phyloP scores from a whole-genome alignment of 2,797 vertebrate genomes.

The Pyrocephalus nanus region DNA sequence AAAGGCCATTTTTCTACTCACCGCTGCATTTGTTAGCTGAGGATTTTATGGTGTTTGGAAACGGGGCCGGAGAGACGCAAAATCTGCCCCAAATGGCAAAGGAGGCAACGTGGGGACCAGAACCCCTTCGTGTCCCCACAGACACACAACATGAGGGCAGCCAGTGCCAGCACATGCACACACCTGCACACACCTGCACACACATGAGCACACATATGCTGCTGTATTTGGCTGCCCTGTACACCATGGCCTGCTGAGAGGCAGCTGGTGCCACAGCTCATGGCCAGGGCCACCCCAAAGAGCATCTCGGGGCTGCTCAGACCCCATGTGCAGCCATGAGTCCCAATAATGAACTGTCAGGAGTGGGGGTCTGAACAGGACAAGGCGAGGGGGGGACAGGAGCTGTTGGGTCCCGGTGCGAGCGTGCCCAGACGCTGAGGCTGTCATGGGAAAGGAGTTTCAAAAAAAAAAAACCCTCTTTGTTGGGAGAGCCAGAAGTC shows the following conservation, averaged over 20 bases:
- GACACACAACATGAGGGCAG: background rate
- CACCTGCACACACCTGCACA: background rate
- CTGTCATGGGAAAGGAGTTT: background rate
- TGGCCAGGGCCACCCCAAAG: background rate
- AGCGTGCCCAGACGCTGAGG: background rate
- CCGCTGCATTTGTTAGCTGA: slow-evolving; percentile 26
- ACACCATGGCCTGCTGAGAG: accelerated
- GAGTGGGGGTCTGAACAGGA: background rate
- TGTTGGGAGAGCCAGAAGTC: background rate
- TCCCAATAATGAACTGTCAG: accelerated
- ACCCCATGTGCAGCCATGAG: accelerated
- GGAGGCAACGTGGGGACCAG: background rate
- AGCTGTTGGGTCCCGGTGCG: accelerated
- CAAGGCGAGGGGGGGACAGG: background rate
- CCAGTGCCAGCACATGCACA: background rate
- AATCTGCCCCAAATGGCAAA: background rate
- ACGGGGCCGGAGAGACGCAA: background rate
- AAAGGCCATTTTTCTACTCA: slow-evolving; percentile 44
- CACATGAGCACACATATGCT: accelerated
- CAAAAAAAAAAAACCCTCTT: background rate
- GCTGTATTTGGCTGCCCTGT: background rate
- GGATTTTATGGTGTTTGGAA: slow-evolving; percentile 27
- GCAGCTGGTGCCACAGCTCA: background rate
- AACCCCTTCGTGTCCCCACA: background rate
- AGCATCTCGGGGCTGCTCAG: background rate